These are phyloP conservation scores for Sebastes steindachneri DNA, from an alignment of 2,797 vertebrate genomes.

Conservation along the genomic window DNA sequence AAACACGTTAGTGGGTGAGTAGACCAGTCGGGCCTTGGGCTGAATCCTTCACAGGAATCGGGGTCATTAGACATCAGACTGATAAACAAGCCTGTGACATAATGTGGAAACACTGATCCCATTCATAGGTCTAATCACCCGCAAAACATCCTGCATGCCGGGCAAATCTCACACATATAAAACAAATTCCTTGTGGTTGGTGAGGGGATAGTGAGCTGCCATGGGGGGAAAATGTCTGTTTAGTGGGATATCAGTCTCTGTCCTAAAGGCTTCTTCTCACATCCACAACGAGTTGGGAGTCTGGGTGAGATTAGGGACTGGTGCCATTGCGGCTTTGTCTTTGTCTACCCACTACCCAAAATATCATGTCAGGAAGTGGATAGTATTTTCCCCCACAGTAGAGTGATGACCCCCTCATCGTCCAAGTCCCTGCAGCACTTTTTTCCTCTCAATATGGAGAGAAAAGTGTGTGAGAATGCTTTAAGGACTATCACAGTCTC, in stretches of 20 bases:
- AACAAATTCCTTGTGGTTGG: slow-evolving; percentile 78
- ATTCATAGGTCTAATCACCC: slow-evolving; percentile 75
- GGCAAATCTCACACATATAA: slow-evolving; percentile 81
- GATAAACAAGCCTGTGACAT: slow-evolving; percentile 80
- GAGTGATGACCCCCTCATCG: slow-evolving; percentile 47
- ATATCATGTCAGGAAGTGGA: slow-evolving; percentile 64
- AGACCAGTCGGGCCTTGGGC: slow-evolving; percentile 46
- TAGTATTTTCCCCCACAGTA: slow-evolving; percentile 34
- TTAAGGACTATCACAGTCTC: slow-evolving; percentile 2
- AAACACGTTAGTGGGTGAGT: slow-evolving; percentile 54
- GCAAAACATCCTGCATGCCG: slow-evolving; percentile 74
- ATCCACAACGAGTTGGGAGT: slow-evolving; percentile 57
- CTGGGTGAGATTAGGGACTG: slow-evolving; percentile 72
- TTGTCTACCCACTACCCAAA: slow-evolving; percentile 49
- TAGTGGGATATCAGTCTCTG: slow-evolving; percentile 60
- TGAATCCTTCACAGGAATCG: slow-evolving; percentile 57
- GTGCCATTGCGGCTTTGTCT: slow-evolving; percentile 64
- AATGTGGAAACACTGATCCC: slow-evolving; percentile 85
- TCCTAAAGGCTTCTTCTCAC: slow-evolving; percentile 57
- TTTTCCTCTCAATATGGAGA: not conserved
- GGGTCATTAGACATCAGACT: slow-evolving; percentile 69
- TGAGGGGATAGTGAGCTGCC: slow-evolving; percentile 56
- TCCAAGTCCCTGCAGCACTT: slow-evolving; percentile 19
- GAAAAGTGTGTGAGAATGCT: slow-evolving; percentile 2
- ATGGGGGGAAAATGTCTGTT: slow-evolving; percentile 41